Conservation (phyloP, 2,888 invertebrate genomes). For the Abscondita cerata region DNA sequence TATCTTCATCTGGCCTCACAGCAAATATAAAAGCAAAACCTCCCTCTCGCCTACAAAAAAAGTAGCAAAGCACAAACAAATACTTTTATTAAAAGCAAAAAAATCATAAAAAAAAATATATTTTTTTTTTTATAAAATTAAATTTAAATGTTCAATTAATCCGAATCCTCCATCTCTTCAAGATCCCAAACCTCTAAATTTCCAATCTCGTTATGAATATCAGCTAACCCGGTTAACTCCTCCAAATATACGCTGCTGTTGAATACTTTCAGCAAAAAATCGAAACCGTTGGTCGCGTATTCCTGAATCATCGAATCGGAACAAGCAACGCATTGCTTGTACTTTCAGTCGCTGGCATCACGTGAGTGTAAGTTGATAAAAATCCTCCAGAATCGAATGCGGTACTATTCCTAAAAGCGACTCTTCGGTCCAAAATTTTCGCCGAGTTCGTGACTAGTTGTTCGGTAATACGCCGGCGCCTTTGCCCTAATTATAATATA, state of each 20-base stretch:
- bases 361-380: conserved; percentile 80
- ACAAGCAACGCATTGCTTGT: conserved; percentile 92
- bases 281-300: conserved; percentile 65
- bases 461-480: conserved; percentile 71
- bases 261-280: conserved; percentile 81
- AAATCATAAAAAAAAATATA: too few species aligned
- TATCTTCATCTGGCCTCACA: too few species aligned
- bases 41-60: too few species aligned
- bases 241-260: conserved; percentile 84
- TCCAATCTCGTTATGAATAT: conserved; percentile 61
- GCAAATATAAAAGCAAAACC: too few species aligned
- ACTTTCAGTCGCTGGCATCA: conserved; percentile 85
- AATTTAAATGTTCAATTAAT: conserved; percentile 6
- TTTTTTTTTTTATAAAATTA: too few species aligned
- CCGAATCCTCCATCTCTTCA: conserved; percentile 26
- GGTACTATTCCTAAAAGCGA: conserved; percentile 85
- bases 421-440: conserved; percentile 56
- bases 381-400: conserved; percentile 91
- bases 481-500: conserved; percentile 58
- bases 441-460: conserved; percentile 47
- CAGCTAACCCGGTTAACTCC: conserved; percentile 80
- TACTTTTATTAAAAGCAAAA: too few species aligned
- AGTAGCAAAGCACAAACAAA: too few species aligned
- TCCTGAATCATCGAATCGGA: conserved; percentile 67
- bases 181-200: conserved; percentile 35